These are phyloP conservation scores for Aythya baeri DNA, from an alignment of 2,113 vertebrate species.

Conservation along the genomic window DNA sequence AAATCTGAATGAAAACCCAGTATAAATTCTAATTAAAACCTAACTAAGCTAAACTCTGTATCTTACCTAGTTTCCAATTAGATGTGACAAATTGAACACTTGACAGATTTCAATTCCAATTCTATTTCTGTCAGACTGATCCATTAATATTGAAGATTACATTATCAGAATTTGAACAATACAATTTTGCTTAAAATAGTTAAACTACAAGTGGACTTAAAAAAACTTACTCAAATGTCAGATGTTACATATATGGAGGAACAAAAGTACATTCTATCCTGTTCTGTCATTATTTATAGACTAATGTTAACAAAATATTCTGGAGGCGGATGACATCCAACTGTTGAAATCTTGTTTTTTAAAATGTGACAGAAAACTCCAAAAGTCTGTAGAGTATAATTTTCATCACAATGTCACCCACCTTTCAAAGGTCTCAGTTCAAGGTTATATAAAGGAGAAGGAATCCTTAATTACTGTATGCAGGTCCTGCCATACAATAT, in stretches of 20 bases:
- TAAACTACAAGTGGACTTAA: slow-evolving; percentile 44
- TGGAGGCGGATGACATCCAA: slow-evolving; percentile 27
- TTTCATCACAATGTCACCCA: not conserved
- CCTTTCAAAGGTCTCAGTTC: not conserved
- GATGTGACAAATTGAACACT: slow-evolving; percentile 69
- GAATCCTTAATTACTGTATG: not conserved
- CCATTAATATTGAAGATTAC: slow-evolving; percentile 68
- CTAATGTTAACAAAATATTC: slow-evolving; percentile 27
- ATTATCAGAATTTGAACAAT: slow-evolving; percentile 61
- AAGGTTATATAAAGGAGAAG: not conserved
- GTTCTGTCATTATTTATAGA: slow-evolving; percentile 52
- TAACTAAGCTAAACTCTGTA: slow-evolving; percentile 67
- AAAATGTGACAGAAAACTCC: slow-evolving; percentile 37
- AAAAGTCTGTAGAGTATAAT: not conserved
- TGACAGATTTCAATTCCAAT: slow-evolving; percentile 75
- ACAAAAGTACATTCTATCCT: not conserved
- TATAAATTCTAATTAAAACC: slow-evolving; percentile 74
- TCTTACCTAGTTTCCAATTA: slow-evolving; percentile 77
- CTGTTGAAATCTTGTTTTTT: slow-evolving; percentile 27
- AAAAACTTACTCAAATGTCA: slow-evolving; percentile 53
- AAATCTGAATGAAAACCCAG: slow-evolving; percentile 66
- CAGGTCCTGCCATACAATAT: not conserved
- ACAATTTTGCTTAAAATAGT: slow-evolving; percentile 5
- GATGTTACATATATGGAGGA: slow-evolving; percentile 21
- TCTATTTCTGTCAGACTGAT: slow-evolving; percentile 74